phyloP scores from a whole-genome alignment of 2,797 vertebrate species.

The Alosa sapidissima region DNA sequence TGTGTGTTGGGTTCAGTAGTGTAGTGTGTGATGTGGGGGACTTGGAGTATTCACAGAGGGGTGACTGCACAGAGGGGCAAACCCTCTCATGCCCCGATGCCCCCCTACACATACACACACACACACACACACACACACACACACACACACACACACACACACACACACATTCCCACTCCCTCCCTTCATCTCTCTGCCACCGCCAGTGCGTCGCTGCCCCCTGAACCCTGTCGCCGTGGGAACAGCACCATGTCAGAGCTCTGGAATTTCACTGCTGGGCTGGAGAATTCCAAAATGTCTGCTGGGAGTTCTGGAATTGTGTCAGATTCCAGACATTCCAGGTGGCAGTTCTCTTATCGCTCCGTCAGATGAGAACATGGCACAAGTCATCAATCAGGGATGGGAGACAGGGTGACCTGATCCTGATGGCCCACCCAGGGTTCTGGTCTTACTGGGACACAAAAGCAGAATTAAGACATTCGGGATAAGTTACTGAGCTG shows the following conservation, averaged over 20 bases:
- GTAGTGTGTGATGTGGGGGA: background rate
- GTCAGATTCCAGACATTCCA: conserved; percentile 10
- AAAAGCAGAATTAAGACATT: too few species aligned
- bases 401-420: background rate
- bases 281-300: conserved; percentile 12
- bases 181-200: background rate
- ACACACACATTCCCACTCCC: background rate
- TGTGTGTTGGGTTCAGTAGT: background rate
- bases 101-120: background rate
- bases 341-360: background rate
- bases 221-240: conserved; percentile 1
- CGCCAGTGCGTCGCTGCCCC: background rate
- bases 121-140: background rate
- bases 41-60: background rate
- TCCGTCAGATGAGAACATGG: background rate
- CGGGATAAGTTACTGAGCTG: too few species aligned
- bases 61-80: too few species aligned
- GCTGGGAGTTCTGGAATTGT: background rate
- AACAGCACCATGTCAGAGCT: conserved; percentile 3
- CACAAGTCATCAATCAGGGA: background rate
- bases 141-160: background rate
- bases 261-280: conserved; percentile 3
- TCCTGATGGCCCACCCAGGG: background rate
- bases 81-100: background rate
- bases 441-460: too few species aligned